Conservation (phyloP, 2,797 vertebrate genomes). For the Xerus rutilus region DNA sequence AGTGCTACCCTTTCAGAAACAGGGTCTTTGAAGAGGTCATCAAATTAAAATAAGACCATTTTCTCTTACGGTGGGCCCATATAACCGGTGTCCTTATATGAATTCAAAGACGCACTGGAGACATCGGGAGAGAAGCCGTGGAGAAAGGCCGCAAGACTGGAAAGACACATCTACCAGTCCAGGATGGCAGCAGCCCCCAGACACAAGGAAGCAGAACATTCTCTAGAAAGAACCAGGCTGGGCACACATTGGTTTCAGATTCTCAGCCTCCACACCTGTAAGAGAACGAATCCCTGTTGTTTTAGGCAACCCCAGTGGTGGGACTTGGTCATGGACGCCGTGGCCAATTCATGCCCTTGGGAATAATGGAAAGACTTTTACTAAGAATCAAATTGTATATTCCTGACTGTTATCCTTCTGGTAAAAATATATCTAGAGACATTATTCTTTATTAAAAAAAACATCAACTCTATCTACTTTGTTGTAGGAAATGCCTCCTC, state of each 20-base stretch:
- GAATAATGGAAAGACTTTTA: neutral
- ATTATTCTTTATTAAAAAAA: neutral
- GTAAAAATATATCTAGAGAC: neutral
- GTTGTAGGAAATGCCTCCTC: too few species aligned
- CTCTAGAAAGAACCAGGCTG: neutral
- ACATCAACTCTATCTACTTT: neutral
- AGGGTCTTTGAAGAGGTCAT: neutral
- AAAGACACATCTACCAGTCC: rapidly evolving
- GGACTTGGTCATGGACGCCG: rapidly evolving
- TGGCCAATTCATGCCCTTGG: neutral
- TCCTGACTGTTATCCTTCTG: neutral
- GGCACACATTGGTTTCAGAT: neutral
- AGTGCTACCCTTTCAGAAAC: neutral
- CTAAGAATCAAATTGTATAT: neutral
- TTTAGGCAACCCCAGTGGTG: neutral
- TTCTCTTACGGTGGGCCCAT: neutral
- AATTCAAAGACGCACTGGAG: neutral
- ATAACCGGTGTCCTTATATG: neutral
- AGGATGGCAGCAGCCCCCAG: too few species aligned
- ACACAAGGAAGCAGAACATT: rapidly evolving
- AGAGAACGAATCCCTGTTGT: neutral
- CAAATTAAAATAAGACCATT: neutral
- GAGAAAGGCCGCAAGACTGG: too few species aligned
- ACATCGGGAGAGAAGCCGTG: neutral
- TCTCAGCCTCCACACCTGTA: too few species aligned